phyloP scores from a whole-genome alignment of 2,888 invertebrate species.

The Terebella lapidaria region DNA sequence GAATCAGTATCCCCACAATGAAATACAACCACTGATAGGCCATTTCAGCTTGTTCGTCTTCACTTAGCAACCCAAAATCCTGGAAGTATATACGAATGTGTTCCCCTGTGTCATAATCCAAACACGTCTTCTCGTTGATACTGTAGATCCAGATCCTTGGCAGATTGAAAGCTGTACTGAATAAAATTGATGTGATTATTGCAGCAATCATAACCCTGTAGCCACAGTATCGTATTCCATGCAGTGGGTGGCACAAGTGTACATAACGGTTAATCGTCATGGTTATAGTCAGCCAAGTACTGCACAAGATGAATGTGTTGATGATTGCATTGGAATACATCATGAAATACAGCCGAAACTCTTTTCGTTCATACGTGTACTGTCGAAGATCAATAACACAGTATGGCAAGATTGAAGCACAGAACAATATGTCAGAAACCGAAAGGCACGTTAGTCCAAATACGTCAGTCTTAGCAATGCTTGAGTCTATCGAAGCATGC shows the following conservation, averaged over 20 bases:
- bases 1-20: background rate
- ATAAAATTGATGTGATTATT: background rate
- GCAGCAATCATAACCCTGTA: background rate
- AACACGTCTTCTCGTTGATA: background rate
- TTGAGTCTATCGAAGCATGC: background rate
- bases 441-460: background rate
- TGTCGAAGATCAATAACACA: background rate
- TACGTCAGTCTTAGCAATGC: background rate
- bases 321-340: background rate
- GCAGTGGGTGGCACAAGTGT: background rate
- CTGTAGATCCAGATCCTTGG: background rate
- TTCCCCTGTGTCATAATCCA: background rate
- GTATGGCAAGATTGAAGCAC: background rate
- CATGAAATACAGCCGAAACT: background rate
- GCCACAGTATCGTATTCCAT: background rate
- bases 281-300: background rate
- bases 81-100: background rate
- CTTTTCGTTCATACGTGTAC: background rate
- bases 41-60: background rate
- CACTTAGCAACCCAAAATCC: background rate
- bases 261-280: slow-evolving; percentile 1
- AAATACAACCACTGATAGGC: background rate
- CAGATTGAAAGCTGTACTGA: background rate
- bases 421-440: background rate
- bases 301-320: slow-evolving; percentile 1